phyloP scores from a whole-genome alignment of 2,113 vertebrate species.

The Sylvia atricapilla region DNA sequence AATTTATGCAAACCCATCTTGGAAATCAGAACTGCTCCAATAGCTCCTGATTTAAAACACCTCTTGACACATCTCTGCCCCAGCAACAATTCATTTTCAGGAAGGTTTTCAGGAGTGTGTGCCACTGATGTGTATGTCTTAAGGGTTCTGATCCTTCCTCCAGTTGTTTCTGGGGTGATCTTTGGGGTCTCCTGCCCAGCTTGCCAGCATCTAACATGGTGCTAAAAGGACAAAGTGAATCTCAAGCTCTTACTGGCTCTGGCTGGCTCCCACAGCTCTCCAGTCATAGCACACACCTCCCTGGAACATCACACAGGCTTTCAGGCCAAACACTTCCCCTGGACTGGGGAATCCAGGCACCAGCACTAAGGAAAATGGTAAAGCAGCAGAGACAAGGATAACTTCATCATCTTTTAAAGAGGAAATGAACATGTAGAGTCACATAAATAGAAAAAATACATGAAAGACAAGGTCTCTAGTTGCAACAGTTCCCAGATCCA shows the following conservation, averaged over 20 bases:
- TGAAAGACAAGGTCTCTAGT: background rate
- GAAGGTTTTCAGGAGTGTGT: background rate
- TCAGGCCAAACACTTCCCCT: background rate
- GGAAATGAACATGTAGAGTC: background rate
- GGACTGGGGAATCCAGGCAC: background rate
- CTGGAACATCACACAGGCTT: background rate
- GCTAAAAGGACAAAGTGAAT: background rate
- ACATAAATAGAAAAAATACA: background rate
- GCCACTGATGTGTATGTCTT: background rate
- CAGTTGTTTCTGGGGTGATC: background rate
- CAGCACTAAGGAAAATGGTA: background rate
- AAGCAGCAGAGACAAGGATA: background rate
- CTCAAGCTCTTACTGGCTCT: background rate
- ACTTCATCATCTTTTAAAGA: background rate
- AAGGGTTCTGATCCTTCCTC: background rate
- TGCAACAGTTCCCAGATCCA: background rate
- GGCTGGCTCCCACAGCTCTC: background rate
- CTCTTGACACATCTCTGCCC: background rate
- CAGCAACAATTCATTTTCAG: background rate
- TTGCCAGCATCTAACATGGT: background rate
- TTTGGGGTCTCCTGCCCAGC: background rate
- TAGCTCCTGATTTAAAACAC: background rate
- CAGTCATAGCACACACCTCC: rapidly evolving
- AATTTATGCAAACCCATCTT: background rate
- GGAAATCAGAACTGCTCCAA: background rate